Base-by-base conservation (phyloP, 1,140 invertebrate species). In the Drosophila tani region DNA sequence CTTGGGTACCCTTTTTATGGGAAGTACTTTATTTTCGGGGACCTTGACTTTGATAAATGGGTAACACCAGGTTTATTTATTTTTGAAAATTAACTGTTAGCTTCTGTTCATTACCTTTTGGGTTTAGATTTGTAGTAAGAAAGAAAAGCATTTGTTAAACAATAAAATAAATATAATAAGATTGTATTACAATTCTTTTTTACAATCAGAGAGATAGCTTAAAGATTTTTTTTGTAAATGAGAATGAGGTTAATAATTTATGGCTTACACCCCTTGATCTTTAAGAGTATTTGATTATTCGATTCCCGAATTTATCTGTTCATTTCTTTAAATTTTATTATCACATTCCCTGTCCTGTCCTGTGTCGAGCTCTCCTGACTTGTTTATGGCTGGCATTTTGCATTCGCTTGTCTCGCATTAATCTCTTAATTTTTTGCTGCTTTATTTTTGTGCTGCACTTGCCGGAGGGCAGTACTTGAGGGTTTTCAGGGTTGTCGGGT, bases 371-470 rank as follows among this genome's bases (percentile, higher is more conserved):
- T 17, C 49, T 63, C 73, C 58, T 35, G 70, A 66, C 40, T 80
- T 79, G 81, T 83, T 83, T 83, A 84, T 84, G 64, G 71, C 62
- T 68, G 47, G 49, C 46, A 76, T 80, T 80, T 71, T 58, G 77
- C 67, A 84, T 77, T 81, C 63, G 65, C 82, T 81, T 85, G 82
- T 81, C 75, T 59, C 60, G 49, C 53, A 73, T 86, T 79, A 82
- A 86, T 86, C 83, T 81, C 68, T 79, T 74, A 78, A 85, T 85
- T 71, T 81, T 65, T 64, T 62, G 43, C 41, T 40, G 53, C 45
- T 56, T 66, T 75, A 49, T 49, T 75, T 77, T 59, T 49, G 49
- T 59, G 64, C 47, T 83, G 75, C 81, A 76, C 71, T 83, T 79
- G 75, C 73, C 15, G 55, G 66, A 69, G 66, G 66, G 62, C 57